Base-by-base conservation (phyloP, 2,797 vertebrate species). In the Spinus olivaceus region DNA sequence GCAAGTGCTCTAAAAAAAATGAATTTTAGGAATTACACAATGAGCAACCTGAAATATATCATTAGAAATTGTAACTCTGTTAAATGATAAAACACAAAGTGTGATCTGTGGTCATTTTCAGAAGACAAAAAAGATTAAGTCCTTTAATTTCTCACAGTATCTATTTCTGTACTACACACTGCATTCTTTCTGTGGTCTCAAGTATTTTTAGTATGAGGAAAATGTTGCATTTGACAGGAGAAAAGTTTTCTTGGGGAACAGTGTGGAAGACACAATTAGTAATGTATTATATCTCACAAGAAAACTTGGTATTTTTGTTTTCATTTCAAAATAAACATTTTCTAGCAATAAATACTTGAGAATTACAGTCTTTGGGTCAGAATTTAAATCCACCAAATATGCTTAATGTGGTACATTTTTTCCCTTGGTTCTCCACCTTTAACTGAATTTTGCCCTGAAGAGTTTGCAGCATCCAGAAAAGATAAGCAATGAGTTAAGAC, bases 391-490 rank as follows among this genome's bases (percentile, higher is more conserved):
- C 53, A 77, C 10, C 17, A 42, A 77, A 56, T 23, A 70, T 10
- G 10, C 10, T 54, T 49, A 77, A 53, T 9, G 14, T 19, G n/a
- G 7, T 51, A 27, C 0, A 0, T 21, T 79, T 76, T 66, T 67
- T 51, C 17, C 3, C 27, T 35, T 81, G 19, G 10, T 39, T 71
- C 30, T 86, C 79, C 42, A 76, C 22, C 10, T 47, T 71, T 57
- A 59, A 32, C 10, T 35, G 19, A 50, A 30, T 35, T 64, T 39
- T 69, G 28, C 25, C 42, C 20, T 3, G 1, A 53, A 78, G 35
- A 72, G 9, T 72, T 49, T 81, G 56, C 66, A 81, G 79, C 4
- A 42, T 11, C 33, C 12, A 76, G 28, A 63, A 50, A 83, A 86
- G 22, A 80, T 14, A 74, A 86, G 27, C 12, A 44, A 11, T 22